phyloP scores from a whole-genome alignment of 2,113 vertebrate genomes.

The Platichthys flesus region DNA sequence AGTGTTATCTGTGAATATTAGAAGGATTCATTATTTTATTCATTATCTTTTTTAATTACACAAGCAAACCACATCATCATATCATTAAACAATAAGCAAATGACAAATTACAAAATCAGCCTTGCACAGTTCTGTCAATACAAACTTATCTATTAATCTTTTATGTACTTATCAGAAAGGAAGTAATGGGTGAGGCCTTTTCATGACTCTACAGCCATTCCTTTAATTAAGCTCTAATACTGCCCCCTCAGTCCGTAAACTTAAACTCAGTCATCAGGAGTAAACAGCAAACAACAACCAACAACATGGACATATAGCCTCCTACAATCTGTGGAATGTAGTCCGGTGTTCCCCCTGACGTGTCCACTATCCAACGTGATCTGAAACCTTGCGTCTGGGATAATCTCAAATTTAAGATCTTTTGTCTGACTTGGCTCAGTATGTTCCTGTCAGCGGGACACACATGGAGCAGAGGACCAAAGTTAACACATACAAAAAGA shows the following conservation, averaged over 20 bases:
- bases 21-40: slow-evolving; percentile 2
- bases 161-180: slow-evolving; percentile 1
- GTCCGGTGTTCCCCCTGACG: not conserved
- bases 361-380: slow-evolving; percentile 15
- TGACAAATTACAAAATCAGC: slow-evolving; percentile 30
- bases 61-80: slow-evolving; percentile 37
- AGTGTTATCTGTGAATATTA: slow-evolving; percentile 17
- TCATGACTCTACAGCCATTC: not conserved
- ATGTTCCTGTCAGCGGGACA: not conserved
- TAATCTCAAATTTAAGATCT: slow-evolving; percentile 11
- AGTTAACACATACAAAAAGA: not conserved
- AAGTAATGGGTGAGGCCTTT: not conserved
- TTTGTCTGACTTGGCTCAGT: not conserved
- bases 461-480: not conserved
- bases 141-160: slow-evolving; percentile 2
- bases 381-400: slow-evolving; percentile 27
- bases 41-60: slow-evolving; percentile 9
- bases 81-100: slow-evolving; percentile 16
- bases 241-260: not conserved
- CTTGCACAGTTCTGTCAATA: slow-evolving; percentile 20
- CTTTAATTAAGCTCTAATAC: slow-evolving; percentile 10
- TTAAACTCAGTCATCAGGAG: slow-evolving; percentile 1
- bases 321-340: slow-evolving; percentile 28
- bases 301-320: slow-evolving; percentile 7
- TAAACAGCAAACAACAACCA: slow-evolving; percentile 3